phyloP scores from a whole-genome alignment of 2,113 vertebrate species.

The Anolis carolinensis region DNA sequence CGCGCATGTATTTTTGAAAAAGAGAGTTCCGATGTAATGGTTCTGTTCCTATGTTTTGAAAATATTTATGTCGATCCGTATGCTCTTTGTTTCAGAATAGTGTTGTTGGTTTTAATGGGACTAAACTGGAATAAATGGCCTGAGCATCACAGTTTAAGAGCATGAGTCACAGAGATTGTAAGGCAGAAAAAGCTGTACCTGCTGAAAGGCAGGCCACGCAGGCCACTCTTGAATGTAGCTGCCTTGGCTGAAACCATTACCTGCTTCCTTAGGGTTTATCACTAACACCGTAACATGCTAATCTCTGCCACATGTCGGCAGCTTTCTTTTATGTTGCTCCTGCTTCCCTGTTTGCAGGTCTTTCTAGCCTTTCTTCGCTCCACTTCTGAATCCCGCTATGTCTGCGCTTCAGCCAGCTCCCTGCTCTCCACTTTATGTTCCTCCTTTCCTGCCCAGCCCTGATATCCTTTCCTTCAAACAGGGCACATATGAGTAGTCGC shows the following conservation, averaged over 20 bases:
- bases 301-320: background rate
- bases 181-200: background rate
- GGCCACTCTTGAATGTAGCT: background rate
- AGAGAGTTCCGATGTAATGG: constrained; percentile 78
- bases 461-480: background rate
- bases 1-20: constrained; percentile 81
- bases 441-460: background rate
- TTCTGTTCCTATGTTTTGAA: constrained; percentile 77
- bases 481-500: background rate
- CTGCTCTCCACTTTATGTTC: background rate
- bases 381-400: background rate
- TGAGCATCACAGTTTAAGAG: background rate
- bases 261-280: background rate
- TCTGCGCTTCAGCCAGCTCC: background rate
- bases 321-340: background rate
- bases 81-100: background rate
- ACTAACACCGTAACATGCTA: background rate
- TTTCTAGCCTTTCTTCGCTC: background rate
- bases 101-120: background rate
- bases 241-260: background rate
- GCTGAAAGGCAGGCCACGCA: background rate
- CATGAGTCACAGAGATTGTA: constrained; percentile 9
- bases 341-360: background rate
- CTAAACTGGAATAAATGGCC: background rate
- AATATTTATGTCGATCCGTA: constrained; percentile 46